These are phyloP conservation scores for Phaetusa simplex DNA, from an alignment of 2,113 vertebrate genomes.

Conservation along the genomic window DNA sequence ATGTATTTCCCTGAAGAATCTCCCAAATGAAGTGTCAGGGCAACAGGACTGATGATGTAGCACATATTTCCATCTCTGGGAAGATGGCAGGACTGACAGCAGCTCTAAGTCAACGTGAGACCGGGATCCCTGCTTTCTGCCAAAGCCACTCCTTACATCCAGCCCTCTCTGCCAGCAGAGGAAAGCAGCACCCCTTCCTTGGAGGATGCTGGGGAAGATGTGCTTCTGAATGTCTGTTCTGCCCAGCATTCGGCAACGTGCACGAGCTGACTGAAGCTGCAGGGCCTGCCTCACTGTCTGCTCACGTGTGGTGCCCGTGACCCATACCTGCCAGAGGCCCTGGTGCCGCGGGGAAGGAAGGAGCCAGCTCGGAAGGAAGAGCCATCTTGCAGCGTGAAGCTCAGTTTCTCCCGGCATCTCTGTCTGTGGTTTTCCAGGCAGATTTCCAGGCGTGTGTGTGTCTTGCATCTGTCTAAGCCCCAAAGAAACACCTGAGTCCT, in stretches of 20 bases:
- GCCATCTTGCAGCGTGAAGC: not conserved
- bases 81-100: not conserved
- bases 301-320: not conserved
- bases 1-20: not conserved
- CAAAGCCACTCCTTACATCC: not conserved
- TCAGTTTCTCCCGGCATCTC: not conserved
- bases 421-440: not conserved
- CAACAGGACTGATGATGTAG: not conserved
- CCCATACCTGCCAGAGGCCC: rapidly evolving
- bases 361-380: not conserved
- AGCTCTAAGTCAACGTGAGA: not conserved
- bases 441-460: not conserved
- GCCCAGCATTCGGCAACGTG: rapidly evolving
- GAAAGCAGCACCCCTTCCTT: not conserved
- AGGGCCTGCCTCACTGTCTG: not conserved
- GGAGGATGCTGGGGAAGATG: not conserved
- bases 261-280: not conserved
- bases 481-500: not conserved
- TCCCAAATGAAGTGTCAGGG: not conserved
- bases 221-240: not conserved
- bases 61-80: not conserved
- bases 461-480: not conserved
- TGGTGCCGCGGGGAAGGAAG: not conserved
- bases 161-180: not conserved
- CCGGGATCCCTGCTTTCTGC: not conserved